Percentiles rank a stretch among this genome's conserved stretches.
Evolutionary conservation across 1,140 invertebrate species (phyloP).

Genomic region (Drosophila orena): DNA sequence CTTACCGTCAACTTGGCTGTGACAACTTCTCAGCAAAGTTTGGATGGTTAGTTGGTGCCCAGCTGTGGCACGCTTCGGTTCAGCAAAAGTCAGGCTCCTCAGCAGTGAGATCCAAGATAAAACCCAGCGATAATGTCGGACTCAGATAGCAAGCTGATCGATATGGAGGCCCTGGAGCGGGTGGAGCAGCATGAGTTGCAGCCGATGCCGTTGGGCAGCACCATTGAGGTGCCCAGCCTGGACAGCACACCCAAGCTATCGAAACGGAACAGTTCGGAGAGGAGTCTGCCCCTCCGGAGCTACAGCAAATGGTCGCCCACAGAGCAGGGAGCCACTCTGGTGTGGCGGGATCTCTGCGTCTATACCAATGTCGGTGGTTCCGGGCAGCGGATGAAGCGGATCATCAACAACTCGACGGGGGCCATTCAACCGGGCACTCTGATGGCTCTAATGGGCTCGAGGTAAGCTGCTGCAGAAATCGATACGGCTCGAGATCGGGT

Average conservation of each 20-base stretch:
- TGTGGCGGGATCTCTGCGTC: slow-evolving; percentile 91
- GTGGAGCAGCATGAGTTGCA: slow-evolving; percentile 65
- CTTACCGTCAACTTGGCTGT: slow-evolving; percentile 36
- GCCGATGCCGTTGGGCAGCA: slow-evolving; percentile 16
- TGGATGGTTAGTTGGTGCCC: slow-evolving; percentile 53
- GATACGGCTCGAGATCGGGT: slow-evolving; percentile 24
- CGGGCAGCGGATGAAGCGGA: slow-evolving; percentile 86
- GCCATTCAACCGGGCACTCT: slow-evolving; percentile 93
- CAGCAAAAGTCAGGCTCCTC: slow-evolving; percentile 3
- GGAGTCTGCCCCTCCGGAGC: slow-evolving; percentile 79
- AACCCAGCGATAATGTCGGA: slow-evolving; percentile 56
- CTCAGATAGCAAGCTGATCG: slow-evolving; percentile 47
- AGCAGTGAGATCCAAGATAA: slow-evolving; percentile 10
- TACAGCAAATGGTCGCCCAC: slow-evolving; percentile 86
- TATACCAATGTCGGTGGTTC: slow-evolving; percentile 86
- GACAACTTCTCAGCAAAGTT: slow-evolving; percentile 29
- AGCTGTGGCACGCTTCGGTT: slow-evolving; percentile 54
- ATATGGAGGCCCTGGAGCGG: slow-evolving; percentile 25
- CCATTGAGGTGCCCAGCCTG: slow-evolving; percentile 55
- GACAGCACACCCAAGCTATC: slow-evolving; percentile 69
- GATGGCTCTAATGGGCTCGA: slow-evolving; percentile 95
- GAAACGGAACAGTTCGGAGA: slow-evolving; percentile 76
- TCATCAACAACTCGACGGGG: slow-evolving; percentile 90
- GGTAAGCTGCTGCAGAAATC: slow-evolving; percentile 85
- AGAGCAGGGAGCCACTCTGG: slow-evolving; percentile 88